These are phyloP conservation scores for Chloropsis hardwickii DNA, from an alignment of 2,113 vertebrate species.

Conservation along the genomic window DNA sequence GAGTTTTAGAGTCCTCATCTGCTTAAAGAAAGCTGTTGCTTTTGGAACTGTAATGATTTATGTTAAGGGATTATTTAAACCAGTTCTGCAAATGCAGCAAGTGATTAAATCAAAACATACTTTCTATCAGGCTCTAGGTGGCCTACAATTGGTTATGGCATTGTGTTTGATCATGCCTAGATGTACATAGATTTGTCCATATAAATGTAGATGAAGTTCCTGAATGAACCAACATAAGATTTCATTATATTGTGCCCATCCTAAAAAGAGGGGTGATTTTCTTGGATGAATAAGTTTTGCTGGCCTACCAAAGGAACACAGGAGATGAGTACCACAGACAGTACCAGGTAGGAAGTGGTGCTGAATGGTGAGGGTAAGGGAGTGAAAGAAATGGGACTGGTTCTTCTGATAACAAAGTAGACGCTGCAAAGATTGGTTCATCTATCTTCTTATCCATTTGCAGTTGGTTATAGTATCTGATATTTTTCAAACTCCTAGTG, in stretches of 20 bases:
- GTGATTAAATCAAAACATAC: not conserved
- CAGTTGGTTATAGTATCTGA: not conserved
- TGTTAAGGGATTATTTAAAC: not conserved
- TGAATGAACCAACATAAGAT: not conserved
- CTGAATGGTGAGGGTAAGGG: accelerated
- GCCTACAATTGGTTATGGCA: not conserved
- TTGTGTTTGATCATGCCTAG: not conserved
- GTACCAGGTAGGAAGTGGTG: not conserved
- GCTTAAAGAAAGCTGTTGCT: not conserved
- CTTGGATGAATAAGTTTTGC: not conserved
- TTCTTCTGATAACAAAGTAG: not conserved
- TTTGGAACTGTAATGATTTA: not conserved
- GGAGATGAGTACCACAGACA: not conserved
- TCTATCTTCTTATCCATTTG: not conserved
- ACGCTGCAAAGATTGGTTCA: not conserved
- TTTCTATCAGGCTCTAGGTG: not conserved
- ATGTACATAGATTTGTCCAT: not conserved
- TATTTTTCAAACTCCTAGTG: not conserved
- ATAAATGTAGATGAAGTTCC: not conserved
- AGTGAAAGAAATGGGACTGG: not conserved
- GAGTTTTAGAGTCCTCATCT: not conserved
- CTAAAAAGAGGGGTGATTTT: not conserved
- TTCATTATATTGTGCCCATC: not conserved
- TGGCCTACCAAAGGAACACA: not conserved
- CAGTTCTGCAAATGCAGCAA: not conserved